Conservation (phyloP, 2,797 vertebrate species). For the Anguilla pacifica region DNA sequence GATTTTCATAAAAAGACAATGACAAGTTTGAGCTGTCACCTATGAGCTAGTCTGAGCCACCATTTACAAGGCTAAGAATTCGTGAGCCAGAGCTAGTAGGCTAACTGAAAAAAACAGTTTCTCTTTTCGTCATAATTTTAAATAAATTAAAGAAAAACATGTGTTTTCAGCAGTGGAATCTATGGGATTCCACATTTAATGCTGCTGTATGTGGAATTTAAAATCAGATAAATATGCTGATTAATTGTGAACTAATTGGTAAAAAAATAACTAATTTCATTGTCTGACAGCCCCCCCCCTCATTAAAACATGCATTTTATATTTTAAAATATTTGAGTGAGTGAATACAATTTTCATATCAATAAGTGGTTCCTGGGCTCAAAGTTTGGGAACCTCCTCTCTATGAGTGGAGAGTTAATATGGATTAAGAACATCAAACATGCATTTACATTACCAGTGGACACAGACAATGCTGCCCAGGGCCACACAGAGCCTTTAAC, state of each 20-base stretch:
- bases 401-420: not conserved
- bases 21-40: too few relatives aligned
- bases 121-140: too few relatives aligned
- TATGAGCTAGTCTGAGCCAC: too few relatives aligned
- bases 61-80: too few relatives aligned
- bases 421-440: not conserved
- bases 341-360: not conserved
- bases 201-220: not conserved
- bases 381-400: not conserved
- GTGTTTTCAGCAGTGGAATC: not conserved
- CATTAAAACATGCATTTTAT: too few relatives aligned
- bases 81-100: too few relatives aligned
- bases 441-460: not conserved
- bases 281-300: too few relatives aligned
- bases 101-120: too few relatives aligned
- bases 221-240: not conserved
- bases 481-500: not conserved
- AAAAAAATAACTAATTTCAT: too few relatives aligned
- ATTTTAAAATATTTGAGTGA: too few relatives aligned
- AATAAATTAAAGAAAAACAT: too few relatives aligned
- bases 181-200: not conserved
- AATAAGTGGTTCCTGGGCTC: not conserved
- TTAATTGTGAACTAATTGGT: not conserved
- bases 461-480: not conserved
- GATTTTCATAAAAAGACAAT: not conserved